These are phyloP conservation scores for Anthoscopus minutus DNA, from an alignment of 2,113 vertebrate species.

Conservation along the genomic window DNA sequence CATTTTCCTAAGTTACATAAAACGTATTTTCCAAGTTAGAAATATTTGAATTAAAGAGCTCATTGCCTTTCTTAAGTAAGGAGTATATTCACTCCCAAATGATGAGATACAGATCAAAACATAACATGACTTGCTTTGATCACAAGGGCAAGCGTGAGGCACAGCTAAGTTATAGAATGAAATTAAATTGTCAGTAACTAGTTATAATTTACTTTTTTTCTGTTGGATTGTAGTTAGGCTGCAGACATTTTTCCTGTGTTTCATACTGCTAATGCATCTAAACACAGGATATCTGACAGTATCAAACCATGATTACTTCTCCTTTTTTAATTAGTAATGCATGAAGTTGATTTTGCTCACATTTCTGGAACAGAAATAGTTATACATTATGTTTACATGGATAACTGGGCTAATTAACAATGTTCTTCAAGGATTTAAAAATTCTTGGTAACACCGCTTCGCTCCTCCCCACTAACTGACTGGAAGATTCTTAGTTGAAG, in stretches of 20 bases:
- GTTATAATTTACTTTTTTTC: not conserved
- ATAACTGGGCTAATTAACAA: not conserved
- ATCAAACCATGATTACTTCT: not conserved
- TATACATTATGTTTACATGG: not conserved
- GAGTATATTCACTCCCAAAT: not conserved
- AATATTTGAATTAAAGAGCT: not conserved
- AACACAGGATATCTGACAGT: not conserved
- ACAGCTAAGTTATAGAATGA: not conserved
- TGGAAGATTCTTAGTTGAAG: not conserved
- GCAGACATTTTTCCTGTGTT: not conserved
- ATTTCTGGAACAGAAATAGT: not conserved
- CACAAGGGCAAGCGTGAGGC: not conserved
- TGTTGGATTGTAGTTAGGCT: not conserved
- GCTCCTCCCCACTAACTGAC: accelerated
- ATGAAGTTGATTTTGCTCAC: not conserved
- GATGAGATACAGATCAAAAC: not conserved
- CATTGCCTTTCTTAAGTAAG: not conserved
- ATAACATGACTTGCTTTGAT: not conserved
- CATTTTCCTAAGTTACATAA: not conserved
- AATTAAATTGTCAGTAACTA: not conserved
- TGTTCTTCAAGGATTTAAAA: not conserved
- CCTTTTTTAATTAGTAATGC: not conserved
- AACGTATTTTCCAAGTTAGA: not conserved
- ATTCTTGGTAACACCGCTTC: not conserved
- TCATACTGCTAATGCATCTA: not conserved